Evolutionary conservation across 2,113 vertebrate genomes (phyloP).

Genomic region (Stercorarius parasiticus): DNA sequence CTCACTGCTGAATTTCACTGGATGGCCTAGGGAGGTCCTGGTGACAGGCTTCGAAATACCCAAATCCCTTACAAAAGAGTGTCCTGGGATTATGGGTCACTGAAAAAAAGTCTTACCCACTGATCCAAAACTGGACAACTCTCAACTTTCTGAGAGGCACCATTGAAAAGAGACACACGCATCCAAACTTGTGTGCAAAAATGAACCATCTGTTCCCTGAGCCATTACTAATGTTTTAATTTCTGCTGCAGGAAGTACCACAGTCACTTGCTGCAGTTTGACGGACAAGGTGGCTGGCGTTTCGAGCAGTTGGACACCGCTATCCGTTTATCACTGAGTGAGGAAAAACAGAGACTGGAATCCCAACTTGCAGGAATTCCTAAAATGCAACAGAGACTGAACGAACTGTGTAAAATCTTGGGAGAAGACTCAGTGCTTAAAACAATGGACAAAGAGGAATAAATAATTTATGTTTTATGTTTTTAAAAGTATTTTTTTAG

Average conservation of each 20-base stretch:
- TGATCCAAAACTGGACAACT: background rate
- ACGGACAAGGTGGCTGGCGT: slow-evolving; percentile 95
- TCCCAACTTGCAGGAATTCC: slow-evolving; percentile 94
- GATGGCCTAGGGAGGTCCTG: background rate
- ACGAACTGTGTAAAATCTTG: slow-evolving; percentile 95
- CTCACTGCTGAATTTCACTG: fast-evolving
- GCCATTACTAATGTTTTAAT: slow-evolving; percentile 36
- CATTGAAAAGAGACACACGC: background rate
- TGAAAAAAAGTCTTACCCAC: background rate
- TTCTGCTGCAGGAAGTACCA: slow-evolving; percentile 92
- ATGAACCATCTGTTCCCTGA: background rate
- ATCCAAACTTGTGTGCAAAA: background rate
- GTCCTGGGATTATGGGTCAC: background rate
- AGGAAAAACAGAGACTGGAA: slow-evolving; percentile 97
- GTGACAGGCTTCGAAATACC: background rate
- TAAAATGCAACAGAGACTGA: slow-evolving; percentile 95
- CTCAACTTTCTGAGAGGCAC: background rate
- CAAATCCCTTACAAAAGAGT: background rate
- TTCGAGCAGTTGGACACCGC: slow-evolving; percentile 96
- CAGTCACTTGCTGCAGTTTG: slow-evolving; percentile 96
- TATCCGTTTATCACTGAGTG: slow-evolving; percentile 90
- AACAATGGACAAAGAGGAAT: slow-evolving; percentile 76
- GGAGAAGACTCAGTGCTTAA: slow-evolving; percentile 97
- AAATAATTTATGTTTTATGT: slow-evolving; percentile 62
- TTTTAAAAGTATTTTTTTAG: slow-evolving; percentile 63